Evolutionary conservation across 1,140 invertebrate genomes (phyloP).

Genomic region (Physella acuta): DNA sequence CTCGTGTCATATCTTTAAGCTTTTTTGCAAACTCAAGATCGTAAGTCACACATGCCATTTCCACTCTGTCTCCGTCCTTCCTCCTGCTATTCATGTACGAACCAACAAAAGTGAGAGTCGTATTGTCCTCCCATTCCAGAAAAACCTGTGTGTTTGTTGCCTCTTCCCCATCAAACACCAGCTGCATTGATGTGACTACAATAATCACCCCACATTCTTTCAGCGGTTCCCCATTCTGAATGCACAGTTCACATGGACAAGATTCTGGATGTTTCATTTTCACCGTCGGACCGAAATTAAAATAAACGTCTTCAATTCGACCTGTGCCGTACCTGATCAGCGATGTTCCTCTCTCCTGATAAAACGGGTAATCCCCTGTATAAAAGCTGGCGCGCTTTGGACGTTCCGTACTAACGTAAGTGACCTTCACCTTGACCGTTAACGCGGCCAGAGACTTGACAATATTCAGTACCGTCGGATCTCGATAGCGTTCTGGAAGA

Average conservation of each 20-base stretch:
- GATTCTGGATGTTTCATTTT: background rate
- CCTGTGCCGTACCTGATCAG: background rate
- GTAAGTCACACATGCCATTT: background rate
- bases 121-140: background rate
- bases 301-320: background rate
- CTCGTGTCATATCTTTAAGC: background rate
- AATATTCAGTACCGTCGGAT: background rate
- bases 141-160: background rate
- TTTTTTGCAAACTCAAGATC: background rate
- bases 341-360: too few relatives aligned
- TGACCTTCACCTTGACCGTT: background rate
- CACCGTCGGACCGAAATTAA: background rate
- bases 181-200: background rate
- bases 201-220: background rate
- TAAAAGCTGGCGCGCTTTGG: too few relatives aligned
- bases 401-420: background rate
- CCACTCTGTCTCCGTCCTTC: background rate
- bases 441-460: background rate
- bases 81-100: background rate
- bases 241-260: background rate
- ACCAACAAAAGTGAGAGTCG: background rate
- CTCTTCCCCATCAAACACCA: background rate
- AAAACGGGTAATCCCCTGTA: too few relatives aligned
- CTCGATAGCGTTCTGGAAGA: background rate
- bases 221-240: background rate